Conservation (phyloP, 2,888 invertebrate species). For the Galeopsomyia nigrocyanea region DNA sequence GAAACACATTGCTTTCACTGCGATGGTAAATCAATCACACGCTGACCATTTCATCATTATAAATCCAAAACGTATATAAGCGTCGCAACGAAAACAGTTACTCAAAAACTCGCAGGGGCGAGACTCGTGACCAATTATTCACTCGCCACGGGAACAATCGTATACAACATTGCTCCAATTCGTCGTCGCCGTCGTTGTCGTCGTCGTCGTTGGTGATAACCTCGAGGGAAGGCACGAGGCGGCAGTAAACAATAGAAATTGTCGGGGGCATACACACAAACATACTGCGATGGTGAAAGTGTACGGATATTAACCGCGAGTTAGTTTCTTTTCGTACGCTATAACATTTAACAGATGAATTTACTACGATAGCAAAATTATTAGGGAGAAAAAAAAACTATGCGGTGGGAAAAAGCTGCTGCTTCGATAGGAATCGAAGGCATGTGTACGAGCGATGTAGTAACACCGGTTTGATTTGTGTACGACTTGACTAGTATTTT, state of each 20-base stretch:
- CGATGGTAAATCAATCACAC: slow-evolving; percentile 35
- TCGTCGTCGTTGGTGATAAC: slow-evolving; percentile 4
- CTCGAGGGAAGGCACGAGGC: slow-evolving; percentile 28
- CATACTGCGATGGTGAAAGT: slow-evolving; percentile 22
- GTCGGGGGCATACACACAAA: background rate
- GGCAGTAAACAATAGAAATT: slow-evolving; percentile 34
- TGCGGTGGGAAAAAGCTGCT: slow-evolving; percentile 4
- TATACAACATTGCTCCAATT: slow-evolving; percentile 36
- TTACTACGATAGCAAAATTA: slow-evolving; percentile 2
- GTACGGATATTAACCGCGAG: slow-evolving; percentile 30
- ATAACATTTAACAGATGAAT: slow-evolving; percentile 16
- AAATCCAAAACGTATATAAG: slow-evolving; percentile 20
- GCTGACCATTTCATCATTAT: slow-evolving; percentile 29
- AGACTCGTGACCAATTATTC: slow-evolving; percentile 42
- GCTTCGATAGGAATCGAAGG: background rate
- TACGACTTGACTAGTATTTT: slow-evolving; percentile 2
- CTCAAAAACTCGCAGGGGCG: slow-evolving; percentile 1
- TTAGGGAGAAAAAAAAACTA: background rate
- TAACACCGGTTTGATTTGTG: slow-evolving; percentile 19
- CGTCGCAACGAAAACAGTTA: slow-evolving; percentile 19
- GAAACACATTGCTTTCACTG: background rate
- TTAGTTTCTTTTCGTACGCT: too few species aligned
- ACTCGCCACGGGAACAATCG: background rate
- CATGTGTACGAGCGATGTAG: slow-evolving; percentile 1
- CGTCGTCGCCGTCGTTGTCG: background rate